Evolutionary conservation across 2,113 vertebrate species (phyloP), one percentile per base, ranked within the genome.

Genomic region (Antechinus flavipes): DNA sequence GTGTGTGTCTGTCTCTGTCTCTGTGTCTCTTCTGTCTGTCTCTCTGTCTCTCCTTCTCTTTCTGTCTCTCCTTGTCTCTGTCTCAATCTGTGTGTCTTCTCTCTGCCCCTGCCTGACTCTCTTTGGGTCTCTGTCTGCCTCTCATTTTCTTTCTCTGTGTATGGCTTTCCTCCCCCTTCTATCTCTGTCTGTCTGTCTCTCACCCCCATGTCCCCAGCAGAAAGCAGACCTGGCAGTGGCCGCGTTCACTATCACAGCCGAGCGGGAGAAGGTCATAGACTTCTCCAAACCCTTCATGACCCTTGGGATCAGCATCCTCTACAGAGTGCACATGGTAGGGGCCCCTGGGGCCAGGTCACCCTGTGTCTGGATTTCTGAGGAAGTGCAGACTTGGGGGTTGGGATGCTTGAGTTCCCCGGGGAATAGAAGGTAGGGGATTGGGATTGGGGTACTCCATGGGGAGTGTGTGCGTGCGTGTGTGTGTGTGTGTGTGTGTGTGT

Each of bases 201-300:
- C 91, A 56, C 68, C 49, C 53, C 50, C 61, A 47, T 54, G n/a
- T 91, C 95, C 95, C 76, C 91, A 91, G 94, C 98, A 99, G 99
- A 99, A 99, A 97, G 99, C 99, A 1, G 99, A 99, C 97, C 98
- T 99, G 98, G 99, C 99, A 0, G 99, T 99, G 5, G 99, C 99
- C 0, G 99, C 99, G 0, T 99, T 99, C 98, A 99, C 99, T 97
- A 99, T 99, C 98, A 99, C 99, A 0, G 99, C 99, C 0, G 99
- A 99, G 98, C 98, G 99, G 53, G 99, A 99, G 98, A 99, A 99
- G 94, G 99, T 99, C 90, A 99, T 99, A 35, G 99, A 99, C 96
- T 99, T 99, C 98, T 99, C 99, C 97, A 99, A 99, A 94, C 99
- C 99, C 47, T 99, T 99, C 98, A 99, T 99, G 99, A 99, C 99